Evolutionary conservation across 64 coral and sea anemone species (phyloP), one percentile per base, ranked within the genome.

Genomic region (Catalaphyllia jardinei): DNA sequence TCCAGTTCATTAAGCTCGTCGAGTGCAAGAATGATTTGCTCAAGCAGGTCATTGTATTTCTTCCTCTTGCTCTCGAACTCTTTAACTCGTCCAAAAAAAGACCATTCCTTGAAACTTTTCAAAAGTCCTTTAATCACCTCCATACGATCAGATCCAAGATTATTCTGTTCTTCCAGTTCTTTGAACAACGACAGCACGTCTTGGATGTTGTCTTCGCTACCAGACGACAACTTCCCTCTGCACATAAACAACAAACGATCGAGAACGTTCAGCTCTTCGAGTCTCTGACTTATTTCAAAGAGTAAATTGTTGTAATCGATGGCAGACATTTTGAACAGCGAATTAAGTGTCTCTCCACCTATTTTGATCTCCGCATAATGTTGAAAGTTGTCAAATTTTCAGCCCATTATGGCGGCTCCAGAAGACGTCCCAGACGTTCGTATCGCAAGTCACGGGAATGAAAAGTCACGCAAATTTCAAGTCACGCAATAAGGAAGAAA

Each of bases 1-100:
- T 83, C 79, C 60, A 83, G 2, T 46, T 83, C 57, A 61, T 83
- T 19, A 60, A 83, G 79, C 18, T 64, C 79, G 59, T 83, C 79
- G 29, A 83, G 79, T 18, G 10, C 3, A 12, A 2, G 30, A 65
- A 83, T 65, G 10, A 67, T 65, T 7, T 62, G 20, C 10, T 83
- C 79, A 19, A 64, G 57, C 17, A 83, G 31, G 10, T 1, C 57
- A 3, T 63, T 24, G 30, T 63, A 83, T 13, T 83, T 55, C 31
- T 83, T 83, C 61, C 79, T 83, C 35, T 83, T 31, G 1, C 11
- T 42, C 59, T 83, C 79, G 79, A 83, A 83, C 10, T 65, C 38
- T 18, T 65, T 20, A 12, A 83, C 79, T 35, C 39, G 33, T 20
- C 20, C 59, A 24, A 83, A 12, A 39, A 83, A 31, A 3, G 19